Conservation (phyloP, 2,113 vertebrate species). For the Cranoglanis bouderius region DNA sequence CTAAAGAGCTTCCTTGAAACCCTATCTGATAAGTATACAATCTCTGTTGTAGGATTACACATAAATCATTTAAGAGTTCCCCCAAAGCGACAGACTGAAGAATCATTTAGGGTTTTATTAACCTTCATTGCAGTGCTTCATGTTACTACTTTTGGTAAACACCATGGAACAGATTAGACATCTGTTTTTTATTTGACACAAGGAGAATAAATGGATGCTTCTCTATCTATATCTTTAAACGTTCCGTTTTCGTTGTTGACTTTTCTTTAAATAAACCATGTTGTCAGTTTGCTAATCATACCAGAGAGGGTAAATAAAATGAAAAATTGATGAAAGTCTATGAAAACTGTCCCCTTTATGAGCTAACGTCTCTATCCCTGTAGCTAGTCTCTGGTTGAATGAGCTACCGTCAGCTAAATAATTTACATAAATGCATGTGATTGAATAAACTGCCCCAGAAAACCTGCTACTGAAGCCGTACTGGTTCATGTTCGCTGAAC, state of each 20-base stretch:
- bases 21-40: not conserved
- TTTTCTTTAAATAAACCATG: not conserved
- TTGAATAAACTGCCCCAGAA: not conserved
- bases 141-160: not conserved
- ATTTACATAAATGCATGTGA: slow-evolving; percentile 7
- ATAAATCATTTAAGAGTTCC: not conserved
- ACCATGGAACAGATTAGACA: not conserved
- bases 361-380: not conserved
- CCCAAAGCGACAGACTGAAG: not conserved
- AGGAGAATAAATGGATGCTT: not conserved
- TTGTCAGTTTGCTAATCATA: not conserved
- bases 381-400: not conserved
- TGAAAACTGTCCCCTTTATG: not conserved
- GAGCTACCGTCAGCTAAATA: not conserved
- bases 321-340: not conserved
- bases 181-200: too few relatives aligned
- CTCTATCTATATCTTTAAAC: not conserved
- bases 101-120: not conserved
- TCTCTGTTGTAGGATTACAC: not conserved
- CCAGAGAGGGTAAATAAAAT: not conserved
- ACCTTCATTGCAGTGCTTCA: not conserved
- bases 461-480: not conserved
- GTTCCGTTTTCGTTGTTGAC: not conserved
- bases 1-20: not conserved
- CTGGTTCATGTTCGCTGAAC: not conserved